These are phyloP conservation scores for Ctenoplectra terminalis DNA, from an alignment of 1,140 invertebrate species.

Conservation along the genomic window DNA sequence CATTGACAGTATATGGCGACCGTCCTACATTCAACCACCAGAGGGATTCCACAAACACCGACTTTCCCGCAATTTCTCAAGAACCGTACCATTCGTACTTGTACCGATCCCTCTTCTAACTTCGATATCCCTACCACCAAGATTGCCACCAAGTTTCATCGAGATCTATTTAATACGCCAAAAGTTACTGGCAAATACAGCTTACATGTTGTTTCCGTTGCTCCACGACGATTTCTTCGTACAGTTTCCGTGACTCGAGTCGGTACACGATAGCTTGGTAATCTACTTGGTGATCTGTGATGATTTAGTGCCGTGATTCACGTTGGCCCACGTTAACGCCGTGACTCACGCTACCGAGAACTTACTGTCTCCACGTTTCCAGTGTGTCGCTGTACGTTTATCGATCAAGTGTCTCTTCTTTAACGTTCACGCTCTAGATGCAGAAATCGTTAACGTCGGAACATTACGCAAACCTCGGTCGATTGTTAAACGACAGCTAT, in stretches of 20 bases:
- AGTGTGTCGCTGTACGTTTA: neutral
- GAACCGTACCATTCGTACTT: no score
- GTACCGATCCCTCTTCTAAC: no score
- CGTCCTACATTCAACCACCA: no score
- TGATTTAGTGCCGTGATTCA: constrained; percentile 23
- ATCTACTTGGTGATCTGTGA: constrained; percentile 15
- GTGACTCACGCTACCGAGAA: constrained; percentile 1
- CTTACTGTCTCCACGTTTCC: neutral
- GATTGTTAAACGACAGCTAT: neutral
- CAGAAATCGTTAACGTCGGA: neutral
- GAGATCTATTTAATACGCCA: no score
- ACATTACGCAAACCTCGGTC: neutral
- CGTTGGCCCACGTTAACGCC: neutral
- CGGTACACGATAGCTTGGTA: neutral
- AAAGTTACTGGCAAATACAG: no score
- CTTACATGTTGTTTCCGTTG: no score
- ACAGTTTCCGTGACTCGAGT: neutral
- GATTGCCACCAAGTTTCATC: no score
- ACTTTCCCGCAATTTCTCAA: no score
- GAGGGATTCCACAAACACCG: no score
- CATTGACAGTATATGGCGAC: no score
- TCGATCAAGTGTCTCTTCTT: constrained; percentile 7
- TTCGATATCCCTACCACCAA: no score
- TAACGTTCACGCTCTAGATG: neutral
- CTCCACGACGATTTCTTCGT: neutral